Base-by-base conservation (phyloP, 2,113 vertebrate species). In the Brachyhypopomus gauderio region DNA sequence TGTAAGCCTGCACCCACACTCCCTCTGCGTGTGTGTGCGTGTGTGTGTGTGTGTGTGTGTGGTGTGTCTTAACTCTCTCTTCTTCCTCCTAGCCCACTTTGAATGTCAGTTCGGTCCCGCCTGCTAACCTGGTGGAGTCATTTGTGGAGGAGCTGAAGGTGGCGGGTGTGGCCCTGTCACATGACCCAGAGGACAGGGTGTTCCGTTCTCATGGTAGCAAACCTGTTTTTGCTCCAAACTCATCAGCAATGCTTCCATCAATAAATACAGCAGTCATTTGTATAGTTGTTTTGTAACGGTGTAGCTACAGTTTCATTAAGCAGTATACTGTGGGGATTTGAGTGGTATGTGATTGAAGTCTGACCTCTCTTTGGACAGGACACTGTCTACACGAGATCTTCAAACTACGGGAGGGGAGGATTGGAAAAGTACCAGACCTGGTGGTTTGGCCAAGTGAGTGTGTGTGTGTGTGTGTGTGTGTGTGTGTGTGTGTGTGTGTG, bases 311-410 rank as follows among this genome's bases (percentile, higher is more conserved):
- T 3, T 30, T 30, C 30, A 3, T 30, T 30, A 30, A 30, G 30
- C 30, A 30, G 30, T 30, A 30, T 30, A 30, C n/a, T n/a, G n/a
- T n/a, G n/a, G n/a, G n/a, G n/a, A n/a, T 30, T 30, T 30, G 30
- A 30, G 30, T 30, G 30, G 30, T 30, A 30, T 30, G 30, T 30
- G 30, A 30, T 2, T 3, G 30, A 30, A 34, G 19, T 63, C 0
- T 70, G 4, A 25, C 70, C 30, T 66, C 87, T 83, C 85, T 80
- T 82, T 72, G 38, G 89, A 90, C 91, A 99, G 98, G 98, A 81
- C 98, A 99, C 89, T 99, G 98, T 92, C 90, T 99, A 89, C 95
- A 98, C 71, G 97, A 99, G 92, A 95, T 99, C 91, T 97, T 97
- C 92, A 90, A 96, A 88, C 93, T 99, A 85, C 95, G 98, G 88